Evolutionary conservation across 2,113 vertebrate genomes (phyloP).

Genomic region (Archilochus colubris): DNA sequence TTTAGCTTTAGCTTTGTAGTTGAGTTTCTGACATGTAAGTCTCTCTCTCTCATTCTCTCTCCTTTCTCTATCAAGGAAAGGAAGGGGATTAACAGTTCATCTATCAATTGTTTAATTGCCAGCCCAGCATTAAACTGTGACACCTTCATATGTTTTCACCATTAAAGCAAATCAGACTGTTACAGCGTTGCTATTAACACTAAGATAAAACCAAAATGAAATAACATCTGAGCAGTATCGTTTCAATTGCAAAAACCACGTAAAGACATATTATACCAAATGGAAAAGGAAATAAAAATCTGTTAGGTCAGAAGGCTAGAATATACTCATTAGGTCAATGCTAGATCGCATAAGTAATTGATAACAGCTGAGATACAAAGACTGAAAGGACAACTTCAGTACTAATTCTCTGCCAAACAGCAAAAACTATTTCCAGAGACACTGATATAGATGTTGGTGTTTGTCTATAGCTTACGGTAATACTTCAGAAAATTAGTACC

Average conservation of each 20-base stretch:
- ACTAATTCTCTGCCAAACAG: neutral
- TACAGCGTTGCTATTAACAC: neutral
- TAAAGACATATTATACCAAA: neutral
- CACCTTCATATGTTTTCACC: neutral
- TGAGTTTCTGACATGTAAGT: too few relatives aligned
- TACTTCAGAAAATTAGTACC: neutral
- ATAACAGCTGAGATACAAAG: neutral
- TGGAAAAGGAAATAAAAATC: neutral
- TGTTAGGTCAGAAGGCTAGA: neutral
- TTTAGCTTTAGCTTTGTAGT: too few relatives aligned
- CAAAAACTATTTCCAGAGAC: neutral
- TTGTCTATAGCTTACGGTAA: neutral
- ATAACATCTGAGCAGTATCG: neutral
- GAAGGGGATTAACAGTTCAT: too few relatives aligned
- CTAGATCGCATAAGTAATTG: neutral
- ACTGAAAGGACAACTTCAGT: neutral
- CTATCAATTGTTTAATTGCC: too few relatives aligned
- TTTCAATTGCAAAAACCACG: neutral
- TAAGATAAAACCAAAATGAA: neutral
- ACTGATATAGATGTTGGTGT: neutral
- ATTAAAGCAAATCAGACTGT: slow-evolving; percentile 17
- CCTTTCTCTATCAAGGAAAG: too few relatives aligned
- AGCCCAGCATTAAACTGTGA: too few relatives aligned
- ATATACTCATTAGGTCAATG: neutral
- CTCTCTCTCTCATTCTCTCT: too few relatives aligned